Conservation (phyloP, 2,113 vertebrate species). For the Phylloscopus trochilus region DNA sequence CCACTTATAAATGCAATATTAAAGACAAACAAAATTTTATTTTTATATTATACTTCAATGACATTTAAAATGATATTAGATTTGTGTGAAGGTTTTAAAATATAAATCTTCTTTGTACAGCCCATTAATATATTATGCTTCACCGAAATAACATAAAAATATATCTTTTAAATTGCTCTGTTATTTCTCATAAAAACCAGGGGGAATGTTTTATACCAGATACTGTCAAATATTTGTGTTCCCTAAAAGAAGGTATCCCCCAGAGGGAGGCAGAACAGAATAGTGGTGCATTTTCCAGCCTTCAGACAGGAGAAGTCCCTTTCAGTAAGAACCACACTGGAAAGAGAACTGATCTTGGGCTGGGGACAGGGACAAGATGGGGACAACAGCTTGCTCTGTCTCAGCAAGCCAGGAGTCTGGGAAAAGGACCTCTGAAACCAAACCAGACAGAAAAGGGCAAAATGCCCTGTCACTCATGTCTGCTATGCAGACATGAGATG, state of each 20-base stretch:
- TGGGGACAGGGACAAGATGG: not conserved
- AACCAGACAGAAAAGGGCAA: not conserved
- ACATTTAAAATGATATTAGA: constrained; percentile 58
- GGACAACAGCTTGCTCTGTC: not conserved
- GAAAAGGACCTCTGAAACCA: not conserved
- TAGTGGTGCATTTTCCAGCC: constrained; percentile 32
- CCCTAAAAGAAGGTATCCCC: constrained; percentile 4
- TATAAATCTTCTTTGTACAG: constrained; percentile 61
- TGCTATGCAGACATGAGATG: not conserved
- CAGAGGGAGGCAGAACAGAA: not conserved
- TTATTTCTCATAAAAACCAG: constrained; percentile 39
- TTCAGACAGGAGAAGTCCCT: not conserved
- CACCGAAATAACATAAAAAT: constrained; percentile 45
- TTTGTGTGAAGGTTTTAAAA: constrained; percentile 54
- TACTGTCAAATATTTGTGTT: constrained; percentile 38
- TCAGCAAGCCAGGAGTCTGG: not conserved
- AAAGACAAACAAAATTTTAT: constrained; percentile 62
- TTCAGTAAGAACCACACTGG: not conserved
- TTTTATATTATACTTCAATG: constrained; percentile 38
- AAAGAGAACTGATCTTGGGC: not conserved
- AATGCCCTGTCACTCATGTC: not conserved
- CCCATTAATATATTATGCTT: constrained; percentile 62
- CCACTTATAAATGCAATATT: constrained; percentile 59
- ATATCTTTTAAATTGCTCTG: constrained; percentile 49
- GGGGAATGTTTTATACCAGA: not conserved